phyloP scores from a whole-genome alignment of 2,888 invertebrate genomes.

The Meghimatium bilineatum region DNA sequence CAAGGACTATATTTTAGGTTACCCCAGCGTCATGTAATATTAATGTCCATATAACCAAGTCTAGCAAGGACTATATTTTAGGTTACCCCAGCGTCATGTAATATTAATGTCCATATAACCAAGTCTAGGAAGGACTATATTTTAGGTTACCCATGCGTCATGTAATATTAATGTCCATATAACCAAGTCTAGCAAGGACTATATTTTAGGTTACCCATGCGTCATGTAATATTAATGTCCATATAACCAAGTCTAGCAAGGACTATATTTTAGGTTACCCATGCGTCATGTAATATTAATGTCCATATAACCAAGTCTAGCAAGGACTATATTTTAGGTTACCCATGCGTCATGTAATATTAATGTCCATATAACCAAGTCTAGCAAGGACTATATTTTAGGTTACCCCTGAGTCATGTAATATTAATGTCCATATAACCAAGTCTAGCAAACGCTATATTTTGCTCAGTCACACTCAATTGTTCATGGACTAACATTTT shows the following conservation, averaged over 20 bases:
- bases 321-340: not conserved
- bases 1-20: too few relatives aligned
- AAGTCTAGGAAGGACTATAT: too few relatives aligned
- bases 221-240: not conserved
- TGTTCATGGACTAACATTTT: not conserved
- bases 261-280: not conserved
- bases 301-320: not conserved
- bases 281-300: not conserved
- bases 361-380: not conserved
- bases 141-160: too few relatives aligned
- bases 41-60: too few relatives aligned
- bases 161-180: not conserved
- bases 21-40: too few relatives aligned
- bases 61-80: too few relatives aligned
- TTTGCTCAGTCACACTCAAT: not conserved
- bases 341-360: not conserved
- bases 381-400: too few relatives aligned
- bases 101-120: too few relatives aligned
- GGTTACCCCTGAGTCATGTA: not conserved
- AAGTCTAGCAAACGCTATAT: not conserved
- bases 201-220: too few relatives aligned
- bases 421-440: not conserved
- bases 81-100: too few relatives aligned
- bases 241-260: not conserved
- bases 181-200: not conserved